Percentiles rank a stretch among this genome's conserved stretches.
phyloP scores from a whole-genome alignment of 1,140 invertebrate genomes.

The Coboldia fuscipes region DNA sequence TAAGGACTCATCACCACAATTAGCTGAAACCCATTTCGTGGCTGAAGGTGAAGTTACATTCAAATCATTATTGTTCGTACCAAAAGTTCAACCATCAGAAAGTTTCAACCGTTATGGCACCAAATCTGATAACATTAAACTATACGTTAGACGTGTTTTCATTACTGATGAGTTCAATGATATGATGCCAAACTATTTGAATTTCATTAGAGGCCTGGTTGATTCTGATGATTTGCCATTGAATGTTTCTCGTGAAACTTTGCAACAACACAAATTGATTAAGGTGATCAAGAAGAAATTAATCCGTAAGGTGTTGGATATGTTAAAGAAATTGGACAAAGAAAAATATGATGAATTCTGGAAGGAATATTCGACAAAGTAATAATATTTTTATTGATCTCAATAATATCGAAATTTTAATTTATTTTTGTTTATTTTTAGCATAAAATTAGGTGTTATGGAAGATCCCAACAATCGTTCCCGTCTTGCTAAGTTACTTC shows the following conservation, averaged over 20 bases:
- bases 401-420: not conserved
- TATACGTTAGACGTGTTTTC: conserved; percentile 93
- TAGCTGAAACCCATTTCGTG: conserved; percentile 85
- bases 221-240: conserved; percentile 98
- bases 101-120: conserved; percentile 90
- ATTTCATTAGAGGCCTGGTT: conserved; percentile 87
- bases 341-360: conserved; percentile 90
- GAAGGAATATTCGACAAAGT: conserved; percentile 98
- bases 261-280: conserved; percentile 97
- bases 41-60: conserved; percentile 98
- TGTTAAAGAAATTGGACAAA: conserved; percentile 91
- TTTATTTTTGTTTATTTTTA: conserved; percentile 15
- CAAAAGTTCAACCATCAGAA: conserved; percentile 72
- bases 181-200: conserved; percentile 96
- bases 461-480: conserved; percentile 94
- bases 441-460: conserved; percentile 90
- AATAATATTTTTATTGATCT: conserved; percentile 17
- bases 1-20: conserved; percentile 70
- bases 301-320: conserved; percentile 89
- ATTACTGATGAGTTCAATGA: conserved; percentile 99
- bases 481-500: conserved; percentile 80
- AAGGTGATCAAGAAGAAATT: conserved; percentile 99
- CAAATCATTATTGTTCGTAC: conserved; percentile 87
- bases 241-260: conserved; percentile 93
- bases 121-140: conserved; percentile 84